A percentile compares a stretch with the other conserved stretches of the same genome.
Conservation (phyloP, 1,140 invertebrate genomes). For the Aphelenchoides avenae region DNA sequence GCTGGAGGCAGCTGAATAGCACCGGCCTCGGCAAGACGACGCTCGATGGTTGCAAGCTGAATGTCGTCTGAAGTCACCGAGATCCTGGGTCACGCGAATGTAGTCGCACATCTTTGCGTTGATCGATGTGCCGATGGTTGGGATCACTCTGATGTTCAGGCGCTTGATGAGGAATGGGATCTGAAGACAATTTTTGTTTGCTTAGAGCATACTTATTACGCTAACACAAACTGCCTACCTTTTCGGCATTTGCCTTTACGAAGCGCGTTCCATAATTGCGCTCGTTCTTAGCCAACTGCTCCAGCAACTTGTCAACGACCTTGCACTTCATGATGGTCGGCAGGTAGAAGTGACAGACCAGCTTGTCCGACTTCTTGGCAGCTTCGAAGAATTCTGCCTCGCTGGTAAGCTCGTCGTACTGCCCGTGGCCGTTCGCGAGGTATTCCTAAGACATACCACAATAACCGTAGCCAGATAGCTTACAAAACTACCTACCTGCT, state of each 20-base stretch:
- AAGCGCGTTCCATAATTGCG: slow-evolving; percentile 17
- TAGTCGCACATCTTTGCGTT: slow-evolving; percentile 19
- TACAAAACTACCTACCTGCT: slow-evolving; percentile 16
- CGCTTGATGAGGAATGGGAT: slow-evolving; percentile 20
- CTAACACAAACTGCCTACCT: slow-evolving; percentile 2
- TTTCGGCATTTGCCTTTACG: slow-evolving; percentile 15
- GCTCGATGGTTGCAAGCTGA: too few species aligned
- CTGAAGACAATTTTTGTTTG: slow-evolving; percentile 1
- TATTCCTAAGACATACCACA: slow-evolving; percentile 9
- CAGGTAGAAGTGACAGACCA: slow-evolving; percentile 19
- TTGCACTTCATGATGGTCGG: not conserved
- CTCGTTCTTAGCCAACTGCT: slow-evolving; percentile 10
- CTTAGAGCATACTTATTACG: not conserved
- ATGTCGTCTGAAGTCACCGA: too few species aligned
- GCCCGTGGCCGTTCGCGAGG: slow-evolving; percentile 5
- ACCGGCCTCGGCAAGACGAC: too few species aligned
- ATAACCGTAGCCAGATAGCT: slow-evolving; percentile 1
- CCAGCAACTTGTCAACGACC: slow-evolving; percentile 10
- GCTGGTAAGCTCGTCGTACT: slow-evolving; percentile 3
- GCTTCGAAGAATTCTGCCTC: slow-evolving; percentile 22
- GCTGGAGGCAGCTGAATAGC: too few species aligned
- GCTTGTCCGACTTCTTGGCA: slow-evolving; percentile 3
- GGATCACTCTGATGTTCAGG: slow-evolving; percentile 9
- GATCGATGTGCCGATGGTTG: slow-evolving; percentile 16
- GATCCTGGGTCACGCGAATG: slow-evolving; percentile 15